phyloP scores from a whole-genome alignment of 2,113 vertebrate genomes.

The Hyperopisus bebe region DNA sequence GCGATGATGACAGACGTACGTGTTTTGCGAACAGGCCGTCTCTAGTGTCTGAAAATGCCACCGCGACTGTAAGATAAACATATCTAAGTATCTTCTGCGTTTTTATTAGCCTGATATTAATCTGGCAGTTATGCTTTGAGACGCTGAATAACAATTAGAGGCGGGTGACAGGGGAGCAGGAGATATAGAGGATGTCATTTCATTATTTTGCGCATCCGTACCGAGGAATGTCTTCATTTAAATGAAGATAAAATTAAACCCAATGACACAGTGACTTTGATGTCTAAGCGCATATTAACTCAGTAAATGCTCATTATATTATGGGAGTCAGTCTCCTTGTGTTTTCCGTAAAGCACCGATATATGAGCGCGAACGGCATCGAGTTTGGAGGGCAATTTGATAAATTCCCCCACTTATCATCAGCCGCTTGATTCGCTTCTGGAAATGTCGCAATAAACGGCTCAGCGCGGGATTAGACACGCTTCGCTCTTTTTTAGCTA shows the following conservation, averaged over 20 bases:
- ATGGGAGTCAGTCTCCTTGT: not conserved
- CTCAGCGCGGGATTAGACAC: not conserved
- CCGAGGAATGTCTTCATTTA: not conserved
- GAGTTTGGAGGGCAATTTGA: not conserved
- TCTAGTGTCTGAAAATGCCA: not conserved
- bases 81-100: not conserved
- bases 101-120: not conserved
- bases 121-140: not conserved
- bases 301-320: not conserved
- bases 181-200: not conserved
- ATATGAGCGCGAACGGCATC: not conserved
- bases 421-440: not conserved
- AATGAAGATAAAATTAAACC: conserved; percentile 12
- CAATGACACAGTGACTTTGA: conserved; percentile 10
- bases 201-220: not conserved
- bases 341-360: not conserved
- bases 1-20: not conserved
- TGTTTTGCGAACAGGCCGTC: not conserved
- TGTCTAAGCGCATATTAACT: conserved; percentile 1
- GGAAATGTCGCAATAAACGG: not conserved
- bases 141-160: conserved; percentile 6
- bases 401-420: not conserved
- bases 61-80: not conserved
- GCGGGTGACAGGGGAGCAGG: not conserved
- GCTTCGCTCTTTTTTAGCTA: not conserved